Percentiles rank a stretch among this genome's conserved stretches.
phyloP scores from a whole-genome alignment of 2,797 vertebrate genomes.

The Vultur gryphus region DNA sequence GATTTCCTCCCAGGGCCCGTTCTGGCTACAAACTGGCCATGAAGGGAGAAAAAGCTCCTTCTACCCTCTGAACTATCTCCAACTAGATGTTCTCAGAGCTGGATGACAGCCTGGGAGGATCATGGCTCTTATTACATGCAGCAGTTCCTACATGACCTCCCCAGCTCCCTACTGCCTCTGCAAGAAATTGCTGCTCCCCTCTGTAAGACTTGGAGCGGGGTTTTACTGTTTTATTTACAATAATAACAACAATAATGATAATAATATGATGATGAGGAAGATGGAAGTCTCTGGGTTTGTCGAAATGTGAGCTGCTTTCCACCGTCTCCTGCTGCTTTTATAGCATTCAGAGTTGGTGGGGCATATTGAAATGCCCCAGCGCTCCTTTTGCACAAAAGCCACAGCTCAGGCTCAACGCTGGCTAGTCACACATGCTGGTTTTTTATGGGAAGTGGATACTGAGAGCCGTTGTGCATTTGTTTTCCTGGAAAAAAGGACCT shows the following conservation, averaged over 20 bases:
- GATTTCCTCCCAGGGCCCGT: neutral
- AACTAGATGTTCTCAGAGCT: neutral
- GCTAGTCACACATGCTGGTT: neutral
- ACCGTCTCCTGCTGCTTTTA: neutral
- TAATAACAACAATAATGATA: neutral
- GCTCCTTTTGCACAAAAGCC: neutral
- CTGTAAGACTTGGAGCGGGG: neutral
- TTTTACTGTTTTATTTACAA: neutral
- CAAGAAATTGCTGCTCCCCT: neutral
- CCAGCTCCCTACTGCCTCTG: neutral
- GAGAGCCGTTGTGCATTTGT: neutral
- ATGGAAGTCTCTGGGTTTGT: neutral
- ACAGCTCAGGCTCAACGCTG: neutral
- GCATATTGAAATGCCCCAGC: fast-evolving
- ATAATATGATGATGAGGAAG: neutral
- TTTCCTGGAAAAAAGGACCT: neutral
- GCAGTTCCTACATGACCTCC: neutral
- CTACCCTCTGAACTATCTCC: neutral
- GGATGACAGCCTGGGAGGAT: neutral
- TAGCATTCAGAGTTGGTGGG: neutral
- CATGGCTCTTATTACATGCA: fast-evolving
- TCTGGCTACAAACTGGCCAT: neutral
- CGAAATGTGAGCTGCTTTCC: neutral
- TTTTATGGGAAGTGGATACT: neutral
- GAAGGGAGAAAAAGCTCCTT: neutral